These are phyloP conservation scores for Hyposoter didymator DNA, from an alignment of 2,888 invertebrate species.

Conservation along the genomic window DNA sequence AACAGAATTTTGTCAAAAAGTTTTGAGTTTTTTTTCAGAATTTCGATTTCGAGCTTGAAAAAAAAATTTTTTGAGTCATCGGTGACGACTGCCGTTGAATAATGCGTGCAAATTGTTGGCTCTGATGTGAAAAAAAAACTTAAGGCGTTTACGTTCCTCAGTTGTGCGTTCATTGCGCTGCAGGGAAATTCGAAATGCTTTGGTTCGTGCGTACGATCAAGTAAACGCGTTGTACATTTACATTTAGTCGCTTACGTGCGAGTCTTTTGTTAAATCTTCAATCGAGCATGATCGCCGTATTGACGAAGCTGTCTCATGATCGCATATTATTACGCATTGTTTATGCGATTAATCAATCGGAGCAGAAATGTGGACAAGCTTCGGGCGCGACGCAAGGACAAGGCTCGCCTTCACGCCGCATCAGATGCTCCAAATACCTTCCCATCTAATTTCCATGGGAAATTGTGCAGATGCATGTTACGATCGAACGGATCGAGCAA, in stretches of 20 bases:
- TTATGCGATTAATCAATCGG: background rate
- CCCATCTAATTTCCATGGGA: background rate
- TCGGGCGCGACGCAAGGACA: background rate
- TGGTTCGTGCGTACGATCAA: background rate
- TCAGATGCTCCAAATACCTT: background rate
- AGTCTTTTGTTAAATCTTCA: constrained; percentile 19
- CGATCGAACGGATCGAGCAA: background rate
- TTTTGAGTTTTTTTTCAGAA: too few species aligned
- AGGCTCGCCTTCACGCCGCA: background rate
- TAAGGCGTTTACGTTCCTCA: background rate
- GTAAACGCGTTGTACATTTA: background rate
- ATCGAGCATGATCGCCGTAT: constrained; percentile 24
- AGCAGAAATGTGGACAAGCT: background rate
- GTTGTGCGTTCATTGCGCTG: background rate
- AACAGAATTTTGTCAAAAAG: too few species aligned
- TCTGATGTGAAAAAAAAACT: too few species aligned
- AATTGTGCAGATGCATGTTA: background rate
- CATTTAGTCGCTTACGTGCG: background rate
- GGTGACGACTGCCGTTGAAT: too few species aligned
- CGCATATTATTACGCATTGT: constrained; percentile 5
- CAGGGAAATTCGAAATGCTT: background rate
- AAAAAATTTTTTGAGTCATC: too few species aligned
- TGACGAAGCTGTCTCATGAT: background rate
- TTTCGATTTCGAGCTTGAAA: too few species aligned
- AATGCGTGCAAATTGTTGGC: too few species aligned